Evolutionary conservation across 53 echinoderm and acorn worm species (phyloP), one percentile per base, ranked within the genome.

Genomic region (Echinometra lucunter): DNA sequence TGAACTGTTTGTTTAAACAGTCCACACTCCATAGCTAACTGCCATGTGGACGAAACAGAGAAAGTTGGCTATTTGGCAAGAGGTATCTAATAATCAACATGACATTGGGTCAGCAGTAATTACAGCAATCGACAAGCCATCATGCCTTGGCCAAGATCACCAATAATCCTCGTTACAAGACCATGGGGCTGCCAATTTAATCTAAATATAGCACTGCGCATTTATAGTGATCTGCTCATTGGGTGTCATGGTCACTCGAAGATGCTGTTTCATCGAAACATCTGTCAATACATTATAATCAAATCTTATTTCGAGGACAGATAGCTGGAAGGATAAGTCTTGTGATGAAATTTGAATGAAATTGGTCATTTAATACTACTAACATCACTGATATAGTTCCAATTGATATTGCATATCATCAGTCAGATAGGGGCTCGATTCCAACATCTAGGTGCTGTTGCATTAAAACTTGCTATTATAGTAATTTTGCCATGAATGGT

Each of bases 211-310:
- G 85, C 85, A 85, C 85, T 28, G 49, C 45, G 49, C 30, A 49
- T n/a, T n/a, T n/a, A n/a, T 85, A 49, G 49, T 85, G 85, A 47
- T 85, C 85, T 10, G 49, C 47, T 85, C 47, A 49, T 49, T 3
- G 53, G 85, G 49, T 85, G 85, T 85, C 85, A 85, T 85, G 53
- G 85, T 49, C 85, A 85, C 49, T 85, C 49, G n/a, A 11, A 85
- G 27, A 49, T 49, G 85, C 49, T 85, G 49, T 49, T 85, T 85
- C 53, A 23, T 85, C 5, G 15, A 27, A 85, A 85, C 85, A 85
- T 85, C 85, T 85, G 85, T 85, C 85, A 85, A 85, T 85, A 49
- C 49, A 85, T 85, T 13, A 85, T 47, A 85, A 85, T 85, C 85
- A 85, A 85, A 85, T 85, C 81, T 81, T 81, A 6, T 85, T 28